phyloP scores from a whole-genome alignment of 2,113 vertebrate species.

The Brevimyrus niger region DNA sequence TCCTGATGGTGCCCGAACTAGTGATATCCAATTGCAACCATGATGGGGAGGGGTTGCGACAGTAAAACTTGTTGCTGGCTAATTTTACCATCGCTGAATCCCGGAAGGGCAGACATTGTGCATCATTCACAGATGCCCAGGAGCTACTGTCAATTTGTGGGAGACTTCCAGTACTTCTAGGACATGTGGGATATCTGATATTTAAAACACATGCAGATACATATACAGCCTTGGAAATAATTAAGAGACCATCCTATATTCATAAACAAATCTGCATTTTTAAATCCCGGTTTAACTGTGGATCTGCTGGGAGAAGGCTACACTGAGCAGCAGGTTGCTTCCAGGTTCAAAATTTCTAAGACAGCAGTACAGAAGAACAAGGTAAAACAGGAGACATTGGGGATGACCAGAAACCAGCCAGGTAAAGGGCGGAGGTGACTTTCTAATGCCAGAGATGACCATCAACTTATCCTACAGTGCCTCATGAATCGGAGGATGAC shows the following conservation, averaged over 20 bases:
- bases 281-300: too few species aligned
- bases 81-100: not conserved
- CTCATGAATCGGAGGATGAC: too few species aligned
- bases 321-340: too few species aligned
- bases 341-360: not conserved
- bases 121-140: not conserved
- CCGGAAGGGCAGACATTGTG: not conserved
- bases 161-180: not conserved
- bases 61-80: not conserved
- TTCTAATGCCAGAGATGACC: not conserved
- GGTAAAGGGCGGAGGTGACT: not conserved
- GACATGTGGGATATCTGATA: not conserved
- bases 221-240: not conserved
- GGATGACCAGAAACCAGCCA: not conserved
- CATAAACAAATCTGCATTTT: too few species aligned
- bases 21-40: too few species aligned
- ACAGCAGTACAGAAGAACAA: not conserved
- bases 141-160: not conserved
- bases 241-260: not conserved
- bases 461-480: too few species aligned
- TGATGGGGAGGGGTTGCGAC: not conserved
- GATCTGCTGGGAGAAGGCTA: too few species aligned
- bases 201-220: not conserved
- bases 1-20: too few species aligned
- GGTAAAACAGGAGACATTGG: not conserved